A percentile compares a stretch with the other conserved stretches of the same genome.
phyloP scores from a whole-genome alignment of 1,140 invertebrate species.

The Scaptomyza pallida region DNA sequence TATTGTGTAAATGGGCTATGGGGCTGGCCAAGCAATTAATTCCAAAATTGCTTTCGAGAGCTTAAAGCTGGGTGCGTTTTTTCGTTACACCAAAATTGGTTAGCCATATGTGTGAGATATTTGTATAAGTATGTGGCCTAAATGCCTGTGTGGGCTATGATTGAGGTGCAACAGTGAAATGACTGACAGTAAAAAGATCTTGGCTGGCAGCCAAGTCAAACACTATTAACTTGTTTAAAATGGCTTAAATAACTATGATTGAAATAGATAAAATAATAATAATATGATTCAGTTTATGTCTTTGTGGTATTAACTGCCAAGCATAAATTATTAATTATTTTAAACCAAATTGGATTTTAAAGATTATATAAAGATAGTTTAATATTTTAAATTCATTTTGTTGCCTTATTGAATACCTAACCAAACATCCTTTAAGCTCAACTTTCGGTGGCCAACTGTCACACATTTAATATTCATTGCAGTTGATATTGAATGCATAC shows the following conservation, averaged over 20 bases:
- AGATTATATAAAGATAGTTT: no score
- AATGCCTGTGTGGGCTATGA: conserved; percentile 27
- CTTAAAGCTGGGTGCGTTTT: conserved; percentile 38
- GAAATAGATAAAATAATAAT: not conserved
- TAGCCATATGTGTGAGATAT: not conserved
- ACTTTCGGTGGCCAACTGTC: conserved; percentile 45
- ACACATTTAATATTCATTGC: conserved; percentile 48
- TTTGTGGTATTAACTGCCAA: no score
- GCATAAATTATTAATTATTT: no score
- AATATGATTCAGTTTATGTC: not conserved
- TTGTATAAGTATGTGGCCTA: not conserved
- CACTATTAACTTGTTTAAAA: conserved; percentile 11
- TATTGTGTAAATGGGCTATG: conserved; percentile 44
- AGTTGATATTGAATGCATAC: not conserved
- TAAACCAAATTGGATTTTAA: no score
- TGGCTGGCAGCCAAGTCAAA: not conserved
- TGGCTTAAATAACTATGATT: not conserved
- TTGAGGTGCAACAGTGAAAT: conserved; percentile 11
- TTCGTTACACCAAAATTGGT: conserved; percentile 18
- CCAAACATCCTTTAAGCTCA: not conserved
- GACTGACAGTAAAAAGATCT: conserved; percentile 14
- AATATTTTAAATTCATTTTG: no score
- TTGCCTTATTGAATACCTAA: no score
- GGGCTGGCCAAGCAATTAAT: conserved; percentile 55
- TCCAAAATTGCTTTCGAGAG: conserved; percentile 56